These are phyloP conservation scores for Verasper variegatus DNA, from an alignment of 2,113 vertebrate genomes.

Conservation along the genomic window DNA sequence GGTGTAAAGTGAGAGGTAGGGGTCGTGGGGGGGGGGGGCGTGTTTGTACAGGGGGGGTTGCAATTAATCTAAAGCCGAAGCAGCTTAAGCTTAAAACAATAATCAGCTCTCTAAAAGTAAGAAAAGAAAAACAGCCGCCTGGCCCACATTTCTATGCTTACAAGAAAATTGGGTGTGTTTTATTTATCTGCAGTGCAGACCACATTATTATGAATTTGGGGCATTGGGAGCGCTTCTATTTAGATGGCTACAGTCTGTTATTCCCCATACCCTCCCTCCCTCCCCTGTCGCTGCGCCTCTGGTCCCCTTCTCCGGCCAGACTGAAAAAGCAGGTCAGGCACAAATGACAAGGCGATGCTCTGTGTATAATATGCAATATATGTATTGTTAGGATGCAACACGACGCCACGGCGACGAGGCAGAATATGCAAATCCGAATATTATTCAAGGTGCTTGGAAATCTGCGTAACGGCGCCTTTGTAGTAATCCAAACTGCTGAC, in stretches of 20 bases:
- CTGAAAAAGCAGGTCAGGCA: conserved; percentile 67
- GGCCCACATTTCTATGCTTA: conserved; percentile 60
- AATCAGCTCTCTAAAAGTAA: conserved; percentile 35
- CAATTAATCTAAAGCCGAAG: conserved; percentile 34
- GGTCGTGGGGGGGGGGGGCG: conserved; percentile 32
- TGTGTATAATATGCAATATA: conserved; percentile 2
- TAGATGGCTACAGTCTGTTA: conserved; percentile 47
- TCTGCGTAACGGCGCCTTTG: conserved; percentile 16
- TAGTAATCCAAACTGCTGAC: conserved; percentile 7
- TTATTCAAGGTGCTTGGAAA: conserved; percentile 20
- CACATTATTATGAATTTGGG: conserved; percentile 72
- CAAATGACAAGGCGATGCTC: conserved; percentile 55
- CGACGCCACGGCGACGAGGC: not conserved
- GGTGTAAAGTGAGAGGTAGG: conserved; percentile 59
- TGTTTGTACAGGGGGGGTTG: not conserved
- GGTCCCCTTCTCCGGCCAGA: conserved; percentile 35
- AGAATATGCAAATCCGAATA: conserved; percentile 27
- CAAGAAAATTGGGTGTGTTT: conserved; percentile 60
- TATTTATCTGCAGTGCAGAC: conserved; percentile 53
- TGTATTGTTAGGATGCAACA: not conserved
- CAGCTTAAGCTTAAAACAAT: conserved; percentile 51
- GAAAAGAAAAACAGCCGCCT: conserved; percentile 13
- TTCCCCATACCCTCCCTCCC: conserved; percentile 18
- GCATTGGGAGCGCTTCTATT: conserved; percentile 56
- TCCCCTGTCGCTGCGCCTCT: not conserved